Evolutionary conservation across 2,797 vertebrate species (phyloP).

Genomic region (Epinephelus coioides): DNA sequence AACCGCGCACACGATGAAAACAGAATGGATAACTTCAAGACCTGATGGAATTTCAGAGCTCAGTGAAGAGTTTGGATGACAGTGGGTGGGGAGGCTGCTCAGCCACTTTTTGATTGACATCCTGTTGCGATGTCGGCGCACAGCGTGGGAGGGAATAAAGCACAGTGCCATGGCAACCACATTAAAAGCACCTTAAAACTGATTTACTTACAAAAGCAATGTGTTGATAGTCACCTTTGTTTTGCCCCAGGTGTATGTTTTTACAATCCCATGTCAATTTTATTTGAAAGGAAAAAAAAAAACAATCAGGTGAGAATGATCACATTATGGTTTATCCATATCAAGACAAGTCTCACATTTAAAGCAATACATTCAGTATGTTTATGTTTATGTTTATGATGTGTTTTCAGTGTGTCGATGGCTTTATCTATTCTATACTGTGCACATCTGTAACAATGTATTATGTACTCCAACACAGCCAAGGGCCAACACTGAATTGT

Average conservation of each 20-base stretch:
- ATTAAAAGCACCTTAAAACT: constrained; percentile 85
- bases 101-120: constrained; percentile 70
- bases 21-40: constrained; percentile 64
- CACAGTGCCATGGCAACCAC: constrained; percentile 85
- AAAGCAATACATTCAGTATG: constrained; percentile 82
- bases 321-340: constrained; percentile 47
- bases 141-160: constrained; percentile 76
- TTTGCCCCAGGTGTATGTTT: constrained; percentile 58
- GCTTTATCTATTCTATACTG: constrained; percentile 77
- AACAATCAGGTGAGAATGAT: constrained; percentile 77
- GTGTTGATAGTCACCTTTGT: constrained; percentile 64
- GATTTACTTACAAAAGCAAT: constrained; percentile 81
- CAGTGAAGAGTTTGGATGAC: constrained; percentile 63
- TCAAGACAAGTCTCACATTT: constrained; percentile 67
- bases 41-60: constrained; percentile 62
- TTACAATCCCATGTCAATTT: constrained; percentile 60
- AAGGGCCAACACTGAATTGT: constrained; percentile 61
- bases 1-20: constrained; percentile 36
- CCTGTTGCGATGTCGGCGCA: constrained; percentile 46
- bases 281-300: constrained; percentile 46
- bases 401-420: constrained; percentile 69
- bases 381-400: constrained; percentile 75
- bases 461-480: constrained; percentile 57
- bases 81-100: constrained; percentile 58
- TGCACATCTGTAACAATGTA: constrained; percentile 67